These are phyloP conservation scores for Phyllopteryx taeniolatus DNA, from an alignment of 2,113 vertebrate genomes.

Conservation along the genomic window DNA sequence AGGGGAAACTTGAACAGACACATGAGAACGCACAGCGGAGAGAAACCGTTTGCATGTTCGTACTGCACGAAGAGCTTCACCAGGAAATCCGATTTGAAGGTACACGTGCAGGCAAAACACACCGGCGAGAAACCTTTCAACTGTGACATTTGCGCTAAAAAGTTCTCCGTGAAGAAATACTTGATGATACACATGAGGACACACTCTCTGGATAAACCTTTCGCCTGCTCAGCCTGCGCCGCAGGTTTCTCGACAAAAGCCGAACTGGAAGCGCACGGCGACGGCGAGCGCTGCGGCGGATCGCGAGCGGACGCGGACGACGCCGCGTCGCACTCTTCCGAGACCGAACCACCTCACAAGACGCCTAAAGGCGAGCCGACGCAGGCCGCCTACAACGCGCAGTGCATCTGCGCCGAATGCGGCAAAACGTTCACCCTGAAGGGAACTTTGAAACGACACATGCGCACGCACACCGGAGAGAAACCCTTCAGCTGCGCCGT, in stretches of 20 bases:
- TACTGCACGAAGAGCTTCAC: background rate
- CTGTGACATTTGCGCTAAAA: background rate
- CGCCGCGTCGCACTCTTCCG: background rate
- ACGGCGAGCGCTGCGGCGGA: background rate
- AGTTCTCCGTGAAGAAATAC: background rate
- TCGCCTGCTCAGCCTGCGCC: background rate
- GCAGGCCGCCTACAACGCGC: background rate
- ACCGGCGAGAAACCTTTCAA: slow-evolving; percentile 7
- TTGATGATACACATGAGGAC: slow-evolving; percentile 5
- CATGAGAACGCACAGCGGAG: background rate
- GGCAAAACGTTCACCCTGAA: background rate
- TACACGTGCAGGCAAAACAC: background rate
- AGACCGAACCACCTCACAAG: background rate
- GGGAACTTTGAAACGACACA: background rate
- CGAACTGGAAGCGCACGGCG: background rate
- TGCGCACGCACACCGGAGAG: slow-evolving; percentile 2
- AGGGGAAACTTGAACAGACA: background rate
- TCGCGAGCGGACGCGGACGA: background rate
- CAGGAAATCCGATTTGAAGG: background rate
- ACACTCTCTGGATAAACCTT: background rate
- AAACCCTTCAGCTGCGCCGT: background rate
- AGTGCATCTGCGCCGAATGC: slow-evolving; percentile 2
- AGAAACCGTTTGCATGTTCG: background rate
- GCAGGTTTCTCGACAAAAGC: background rate
- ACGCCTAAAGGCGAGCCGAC: background rate